Evolutionary conservation across 2,797 vertebrate species (phyloP).

Genomic region (Valencia hispanica): DNA sequence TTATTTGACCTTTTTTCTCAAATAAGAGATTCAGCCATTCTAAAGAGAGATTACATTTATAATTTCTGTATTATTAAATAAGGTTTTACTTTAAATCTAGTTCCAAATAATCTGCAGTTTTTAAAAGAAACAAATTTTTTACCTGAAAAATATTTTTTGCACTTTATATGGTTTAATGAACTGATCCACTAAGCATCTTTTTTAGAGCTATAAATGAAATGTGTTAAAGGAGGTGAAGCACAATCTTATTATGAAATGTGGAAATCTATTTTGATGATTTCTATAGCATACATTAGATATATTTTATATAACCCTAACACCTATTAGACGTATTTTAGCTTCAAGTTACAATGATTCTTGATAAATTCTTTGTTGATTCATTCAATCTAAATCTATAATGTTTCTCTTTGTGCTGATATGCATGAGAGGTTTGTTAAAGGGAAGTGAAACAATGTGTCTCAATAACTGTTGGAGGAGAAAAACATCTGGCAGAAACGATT

Average conservation of each 20-base stretch:
- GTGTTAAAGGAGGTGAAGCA: background rate
- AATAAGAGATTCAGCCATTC: background rate
- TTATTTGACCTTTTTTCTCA: background rate
- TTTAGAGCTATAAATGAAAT: background rate
- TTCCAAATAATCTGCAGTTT: background rate
- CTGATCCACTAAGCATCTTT: background rate
- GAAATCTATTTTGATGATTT: too few relatives aligned
- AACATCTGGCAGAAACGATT: background rate
- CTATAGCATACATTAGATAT: too few relatives aligned
- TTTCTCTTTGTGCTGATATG: background rate
- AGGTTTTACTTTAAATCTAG: background rate
- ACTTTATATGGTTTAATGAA: background rate
- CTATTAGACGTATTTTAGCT: too few relatives aligned
- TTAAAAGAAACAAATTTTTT: background rate
- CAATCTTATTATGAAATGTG: accelerated
- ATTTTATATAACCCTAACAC: too few relatives aligned
- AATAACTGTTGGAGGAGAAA: too few relatives aligned
- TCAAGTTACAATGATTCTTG: background rate
- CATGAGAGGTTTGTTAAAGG: background rate
- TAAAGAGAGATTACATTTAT: background rate
- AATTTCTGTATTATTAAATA: background rate
- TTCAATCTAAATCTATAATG: background rate
- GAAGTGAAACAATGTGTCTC: background rate
- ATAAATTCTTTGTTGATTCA: background rate
- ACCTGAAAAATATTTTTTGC: background rate